These are phyloP conservation scores for Peromyscus californicus DNA, from an alignment of 2,113 vertebrate genomes.

Conservation along the genomic window DNA sequence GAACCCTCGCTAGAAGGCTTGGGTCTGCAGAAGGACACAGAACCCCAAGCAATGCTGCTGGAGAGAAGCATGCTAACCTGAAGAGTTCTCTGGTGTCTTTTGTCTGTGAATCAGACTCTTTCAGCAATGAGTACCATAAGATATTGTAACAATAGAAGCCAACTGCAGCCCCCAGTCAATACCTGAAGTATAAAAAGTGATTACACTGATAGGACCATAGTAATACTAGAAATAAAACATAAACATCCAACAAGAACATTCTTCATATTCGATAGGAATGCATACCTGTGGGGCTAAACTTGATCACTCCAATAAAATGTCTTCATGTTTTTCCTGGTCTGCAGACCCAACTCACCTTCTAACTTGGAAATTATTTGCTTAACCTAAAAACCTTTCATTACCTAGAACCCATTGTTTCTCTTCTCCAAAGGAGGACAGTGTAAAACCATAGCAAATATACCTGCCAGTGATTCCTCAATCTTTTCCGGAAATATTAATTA, in stretches of 20 bases:
- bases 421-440: not conserved
- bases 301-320: not conserved
- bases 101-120: not conserved
- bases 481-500: not conserved
- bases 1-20: not conserved
- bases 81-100: not conserved
- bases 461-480: not conserved
- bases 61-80: not conserved
- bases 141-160: not conserved
- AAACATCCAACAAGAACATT: not conserved
- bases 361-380: not conserved
- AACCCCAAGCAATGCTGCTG: not conserved
- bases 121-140: not conserved
- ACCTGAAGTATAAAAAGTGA: not conserved
- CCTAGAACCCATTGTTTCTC: not conserved
- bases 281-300: not conserved
- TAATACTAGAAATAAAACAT: rapidly evolving
- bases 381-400: not conserved
- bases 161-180: not conserved
- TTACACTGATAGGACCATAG: not conserved
- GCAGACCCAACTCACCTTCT: not conserved
- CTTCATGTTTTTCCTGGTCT: not conserved
- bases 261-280: not conserved
- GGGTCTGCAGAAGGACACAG: not conserved
- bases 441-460: not conserved